Conservation (phyloP, 2,113 vertebrate species). For the Thalassarche chlororhynchos region DNA sequence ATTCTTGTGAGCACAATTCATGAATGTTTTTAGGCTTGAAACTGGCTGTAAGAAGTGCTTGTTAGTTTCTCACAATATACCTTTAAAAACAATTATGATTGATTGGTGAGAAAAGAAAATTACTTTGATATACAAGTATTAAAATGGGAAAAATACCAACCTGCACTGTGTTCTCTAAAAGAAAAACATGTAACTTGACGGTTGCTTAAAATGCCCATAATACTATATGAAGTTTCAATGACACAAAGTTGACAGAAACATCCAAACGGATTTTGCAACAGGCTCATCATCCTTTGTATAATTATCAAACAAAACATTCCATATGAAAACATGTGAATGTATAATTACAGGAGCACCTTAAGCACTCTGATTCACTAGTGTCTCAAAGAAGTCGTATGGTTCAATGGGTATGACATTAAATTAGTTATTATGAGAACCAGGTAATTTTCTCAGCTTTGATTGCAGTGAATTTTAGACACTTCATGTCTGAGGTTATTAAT, state of each 20-base stretch:
- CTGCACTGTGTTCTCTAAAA: not conserved
- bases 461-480: not conserved
- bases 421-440: not conserved
- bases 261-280: not conserved
- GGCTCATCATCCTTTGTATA: not conserved
- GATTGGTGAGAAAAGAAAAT: not conserved
- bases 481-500: not conserved
- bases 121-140: not conserved
- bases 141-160: not conserved
- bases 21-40: not conserved
- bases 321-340: not conserved
- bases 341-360: not conserved
- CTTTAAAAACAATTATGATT: not conserved
- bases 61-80: not conserved
- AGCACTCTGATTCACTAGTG: not conserved
- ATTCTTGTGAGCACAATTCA: not conserved
- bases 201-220: not conserved
- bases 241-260: not conserved
- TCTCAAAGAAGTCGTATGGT: not conserved
- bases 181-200: not conserved
- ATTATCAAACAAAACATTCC: not conserved
- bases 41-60: not conserved
- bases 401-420: not conserved
- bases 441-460: slow-evolving; percentile 23
- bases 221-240: not conserved